phyloP scores from a whole-genome alignment of 2,113 vertebrate species.

The Thryonomys swinderianus region DNA sequence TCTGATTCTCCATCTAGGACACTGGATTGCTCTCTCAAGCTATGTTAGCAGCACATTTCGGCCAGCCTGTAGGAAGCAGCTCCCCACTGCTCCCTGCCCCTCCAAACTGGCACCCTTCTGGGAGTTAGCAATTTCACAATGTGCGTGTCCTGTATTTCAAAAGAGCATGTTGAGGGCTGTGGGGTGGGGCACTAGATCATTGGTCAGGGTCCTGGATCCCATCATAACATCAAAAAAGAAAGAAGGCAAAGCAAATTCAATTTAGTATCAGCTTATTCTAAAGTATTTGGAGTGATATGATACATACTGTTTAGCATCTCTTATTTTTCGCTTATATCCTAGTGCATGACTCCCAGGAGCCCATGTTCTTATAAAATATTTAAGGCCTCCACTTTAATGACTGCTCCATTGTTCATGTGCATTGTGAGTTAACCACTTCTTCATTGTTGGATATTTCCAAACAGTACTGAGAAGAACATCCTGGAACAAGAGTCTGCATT shows the following conservation, averaged over 20 bases:
- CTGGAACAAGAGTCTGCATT: neutral
- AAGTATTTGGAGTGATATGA: neutral
- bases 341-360: neutral
- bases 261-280: neutral
- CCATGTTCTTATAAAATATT: neutral
- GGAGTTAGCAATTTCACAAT: neutral
- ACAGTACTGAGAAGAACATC: neutral
- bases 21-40: neutral
- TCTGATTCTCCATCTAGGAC: neutral
- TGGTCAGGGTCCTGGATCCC: neutral
- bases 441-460: constrained; percentile 8
- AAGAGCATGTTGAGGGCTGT: neutral
- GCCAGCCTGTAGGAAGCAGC: neutral
- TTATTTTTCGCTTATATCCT: neutral
- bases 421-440: neutral
- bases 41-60: neutral
- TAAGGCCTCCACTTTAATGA: neutral
- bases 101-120: neutral
- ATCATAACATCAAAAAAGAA: neutral
- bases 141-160: neutral
- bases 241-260: neutral
- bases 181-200: neutral
- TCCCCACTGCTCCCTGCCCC: neutral
- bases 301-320: neutral
- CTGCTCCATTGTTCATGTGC: neutral